Conservation (phyloP, 1,140 invertebrate species). For the Neodiprion pinetum region DNA sequence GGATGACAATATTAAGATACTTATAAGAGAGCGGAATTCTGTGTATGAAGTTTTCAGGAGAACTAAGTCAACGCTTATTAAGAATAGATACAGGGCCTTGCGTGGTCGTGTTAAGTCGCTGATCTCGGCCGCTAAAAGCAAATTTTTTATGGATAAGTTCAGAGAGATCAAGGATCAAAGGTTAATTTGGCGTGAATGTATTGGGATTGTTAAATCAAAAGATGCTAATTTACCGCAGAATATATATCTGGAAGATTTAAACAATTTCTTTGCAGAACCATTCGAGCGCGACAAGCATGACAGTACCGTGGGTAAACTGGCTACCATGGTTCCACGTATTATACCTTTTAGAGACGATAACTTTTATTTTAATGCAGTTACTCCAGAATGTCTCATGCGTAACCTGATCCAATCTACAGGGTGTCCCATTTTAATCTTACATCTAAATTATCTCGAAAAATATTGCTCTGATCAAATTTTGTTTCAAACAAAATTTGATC, state of each 20-base stretch:
- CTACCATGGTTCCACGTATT: neutral
- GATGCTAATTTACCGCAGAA: neutral
- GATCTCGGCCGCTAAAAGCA: neutral
- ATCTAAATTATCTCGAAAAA: no score
- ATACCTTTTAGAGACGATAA: neutral
- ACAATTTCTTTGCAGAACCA: neutral
- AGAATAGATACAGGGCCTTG: conserved; percentile 1
- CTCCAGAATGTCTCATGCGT: neutral
- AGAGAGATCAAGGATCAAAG: neutral
- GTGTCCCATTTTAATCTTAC: no score
- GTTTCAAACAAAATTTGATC: no score
- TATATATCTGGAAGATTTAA: no score
- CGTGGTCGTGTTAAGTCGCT: neutral
- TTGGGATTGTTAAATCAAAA: neutral
- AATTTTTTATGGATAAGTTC: neutral
- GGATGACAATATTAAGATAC: neutral
- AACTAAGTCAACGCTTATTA: neutral
- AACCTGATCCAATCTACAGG: neutral
- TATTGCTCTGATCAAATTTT: no score
- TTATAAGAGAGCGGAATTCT: conserved; percentile 9
- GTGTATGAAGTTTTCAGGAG: neutral
- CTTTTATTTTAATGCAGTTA: neutral
- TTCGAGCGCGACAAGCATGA: neutral
- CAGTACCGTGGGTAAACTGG: neutral
- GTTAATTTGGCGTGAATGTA: neutral